Evolutionary conservation across 2,888 invertebrate species (phyloP).

Genomic region (Nysson spinosus): DNA sequence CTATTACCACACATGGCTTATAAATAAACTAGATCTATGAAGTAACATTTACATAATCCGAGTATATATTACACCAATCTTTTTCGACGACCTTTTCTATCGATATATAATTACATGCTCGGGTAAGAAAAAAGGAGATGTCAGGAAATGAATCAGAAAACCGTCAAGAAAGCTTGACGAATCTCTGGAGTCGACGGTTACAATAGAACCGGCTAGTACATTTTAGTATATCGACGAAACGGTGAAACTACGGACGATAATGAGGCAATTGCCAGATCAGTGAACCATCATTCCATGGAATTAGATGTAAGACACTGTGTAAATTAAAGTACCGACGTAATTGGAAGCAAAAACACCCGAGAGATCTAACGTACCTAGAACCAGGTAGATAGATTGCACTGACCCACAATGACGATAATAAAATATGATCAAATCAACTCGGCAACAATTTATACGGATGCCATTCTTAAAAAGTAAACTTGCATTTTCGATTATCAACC

Average conservation of each 20-base stretch:
- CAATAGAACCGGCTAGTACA: too few relatives aligned
- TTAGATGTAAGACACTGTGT: conserved; percentile 30
- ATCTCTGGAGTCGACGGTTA: too few relatives aligned
- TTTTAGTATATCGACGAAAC: conserved; percentile 3
- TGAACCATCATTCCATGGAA: conserved; percentile 32
- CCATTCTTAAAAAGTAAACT: conserved; percentile 22
- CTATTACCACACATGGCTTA: neutral
- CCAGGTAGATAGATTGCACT: conserved; percentile 36
- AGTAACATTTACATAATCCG: conserved; percentile 22
- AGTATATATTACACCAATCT: neutral
- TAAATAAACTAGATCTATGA: conserved; percentile 7
- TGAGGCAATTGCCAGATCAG: conserved; percentile 30
- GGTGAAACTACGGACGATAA: conserved; percentile 34
- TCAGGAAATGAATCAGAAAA: neutral
- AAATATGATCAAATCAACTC: conserved; percentile 24
- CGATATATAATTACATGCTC: neutral
- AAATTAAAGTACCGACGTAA: conserved; percentile 47
- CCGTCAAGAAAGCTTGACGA: too few relatives aligned
- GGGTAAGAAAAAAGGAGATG: neutral
- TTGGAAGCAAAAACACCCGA: conserved; percentile 43
- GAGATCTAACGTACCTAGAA: conserved; percentile 22
- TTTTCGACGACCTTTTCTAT: neutral
- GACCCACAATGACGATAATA: conserved; percentile 33
- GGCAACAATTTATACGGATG: conserved; percentile 26
- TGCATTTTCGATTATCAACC: conserved; percentile 1